A percentile compares a stretch with the other conserved stretches of the same genome.
Conservation (phyloP, 1,140 invertebrate species). For the Heliconius himera region DNA sequence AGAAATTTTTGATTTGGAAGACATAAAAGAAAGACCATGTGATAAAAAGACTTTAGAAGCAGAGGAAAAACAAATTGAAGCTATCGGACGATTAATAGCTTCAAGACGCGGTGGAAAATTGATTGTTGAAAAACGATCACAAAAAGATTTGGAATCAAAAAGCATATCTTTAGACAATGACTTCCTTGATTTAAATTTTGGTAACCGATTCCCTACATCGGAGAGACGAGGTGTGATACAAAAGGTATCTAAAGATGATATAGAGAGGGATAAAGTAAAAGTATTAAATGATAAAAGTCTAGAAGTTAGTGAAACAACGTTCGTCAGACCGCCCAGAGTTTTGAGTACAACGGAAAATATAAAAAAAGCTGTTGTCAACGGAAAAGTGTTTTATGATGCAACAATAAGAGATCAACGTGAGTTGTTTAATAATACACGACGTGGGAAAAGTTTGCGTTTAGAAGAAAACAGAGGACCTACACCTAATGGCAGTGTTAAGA, state of each 20-base stretch:
- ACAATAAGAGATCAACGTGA: slow-evolving; percentile 70
- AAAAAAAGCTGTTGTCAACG: slow-evolving; percentile 70
- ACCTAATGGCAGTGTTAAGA: slow-evolving; percentile 56
- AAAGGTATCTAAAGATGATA: slow-evolving; percentile 72
- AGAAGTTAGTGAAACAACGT: slow-evolving; percentile 75
- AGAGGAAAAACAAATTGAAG: slow-evolving; percentile 79
- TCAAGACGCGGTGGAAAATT: slow-evolving; percentile 68
- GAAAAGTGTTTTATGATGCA: slow-evolving; percentile 74
- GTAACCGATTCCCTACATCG: slow-evolving; percentile 62
- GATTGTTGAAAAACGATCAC: slow-evolving; percentile 70
- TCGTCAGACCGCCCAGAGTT: slow-evolving; percentile 68
- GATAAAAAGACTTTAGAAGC: slow-evolving; percentile 75
- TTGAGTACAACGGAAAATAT: slow-evolving; percentile 72
- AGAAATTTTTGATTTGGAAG: slow-evolving; percentile 77
- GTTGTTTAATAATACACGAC: slow-evolving; percentile 58
- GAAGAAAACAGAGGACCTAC: slow-evolving; percentile 58
- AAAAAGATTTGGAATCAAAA: slow-evolving; percentile 71
- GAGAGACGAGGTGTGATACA: slow-evolving; percentile 68
- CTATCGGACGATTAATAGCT: slow-evolving; percentile 73
- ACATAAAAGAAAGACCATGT: slow-evolving; percentile 64
- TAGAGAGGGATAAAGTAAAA: slow-evolving; percentile 57
- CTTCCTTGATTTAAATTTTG: slow-evolving; percentile 65
- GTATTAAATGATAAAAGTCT: slow-evolving; percentile 64
- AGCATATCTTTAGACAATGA: slow-evolving; percentile 69
- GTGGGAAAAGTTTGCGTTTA: slow-evolving; percentile 57